Evolutionary conservation across 2,113 vertebrate species (phyloP), one percentile per base, ranked within the genome.

Genomic region (Opisthocomus hoazin): DNA sequence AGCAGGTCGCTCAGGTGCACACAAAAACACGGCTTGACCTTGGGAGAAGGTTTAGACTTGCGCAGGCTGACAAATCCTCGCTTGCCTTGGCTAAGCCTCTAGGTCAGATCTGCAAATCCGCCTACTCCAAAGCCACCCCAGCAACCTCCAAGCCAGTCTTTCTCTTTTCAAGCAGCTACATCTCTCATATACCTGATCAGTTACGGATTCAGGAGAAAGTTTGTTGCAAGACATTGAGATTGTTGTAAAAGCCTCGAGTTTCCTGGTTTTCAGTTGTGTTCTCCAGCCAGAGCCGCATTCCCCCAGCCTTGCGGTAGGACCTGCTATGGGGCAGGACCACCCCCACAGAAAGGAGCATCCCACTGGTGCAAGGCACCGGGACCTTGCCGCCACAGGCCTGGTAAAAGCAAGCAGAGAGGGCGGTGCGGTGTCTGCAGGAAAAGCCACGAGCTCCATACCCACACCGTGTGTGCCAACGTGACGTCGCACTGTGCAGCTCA

Each of bases 381-480:
- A 12, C 1, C 21, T 45, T 11, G 20, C 39, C 15, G 48, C 0
- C 34, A 5, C 0, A 2, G 37, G 32, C 36, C 32, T 29, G n/a
- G 56, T 18, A 12, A 61, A 61, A 15, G 8, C 34, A 9, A 69
- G 78, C 21, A 46, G 74, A 66, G 5, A 15, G 34, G 22, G 39
- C 39, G 56, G n/a, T 0, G 4, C 6, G 5, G 54, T 0, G 1
- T 12, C 32, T 24, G 24, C 79, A 90, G 68, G 60, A 54, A 83
- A n/a, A 70, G 32, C 32, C 58, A 63, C 14, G 3, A 46, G 14
- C 34, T 9, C 29, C 37, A 1, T 2, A 23, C 1, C 26, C 34
- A 41, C 34, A 2, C 6, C 2, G 0, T 45, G 26, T 7, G 2
- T 5, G 24, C 54, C 16, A 1, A 1, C 1, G 0, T 0, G 4